phyloP scores from a whole-genome alignment of 92 coral and sea anemone genomes.

The Bergia puertoricense region DNA sequence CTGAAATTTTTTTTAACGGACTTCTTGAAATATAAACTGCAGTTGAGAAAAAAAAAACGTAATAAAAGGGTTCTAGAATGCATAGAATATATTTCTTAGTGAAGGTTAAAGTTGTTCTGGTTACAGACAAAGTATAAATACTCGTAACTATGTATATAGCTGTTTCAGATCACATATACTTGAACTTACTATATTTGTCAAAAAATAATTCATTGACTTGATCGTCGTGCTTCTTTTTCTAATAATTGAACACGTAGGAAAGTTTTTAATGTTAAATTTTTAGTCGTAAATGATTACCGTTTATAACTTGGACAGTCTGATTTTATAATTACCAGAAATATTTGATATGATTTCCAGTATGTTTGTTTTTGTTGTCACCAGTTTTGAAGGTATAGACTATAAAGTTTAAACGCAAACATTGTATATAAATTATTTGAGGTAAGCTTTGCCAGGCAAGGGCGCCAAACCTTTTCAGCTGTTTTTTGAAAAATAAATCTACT shows the following conservation, averaged over 20 bases:
- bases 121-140: background rate
- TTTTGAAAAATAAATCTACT: background rate
- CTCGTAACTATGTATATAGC: background rate
- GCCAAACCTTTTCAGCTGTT: background rate
- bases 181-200: background rate
- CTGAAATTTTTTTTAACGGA: background rate
- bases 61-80: background rate
- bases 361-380: slow-evolving; percentile 7
- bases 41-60: background rate
- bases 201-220: background rate
- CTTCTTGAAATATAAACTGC: background rate
- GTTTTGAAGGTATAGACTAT: background rate
- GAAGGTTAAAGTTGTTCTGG: background rate
- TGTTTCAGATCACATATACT: background rate
- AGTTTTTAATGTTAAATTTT: background rate
- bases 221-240: background rate
- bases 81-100: background rate
- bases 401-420: background rate
- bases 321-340: background rate
- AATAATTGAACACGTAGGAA: background rate
- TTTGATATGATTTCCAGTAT: background rate
- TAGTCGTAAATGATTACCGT: no score
- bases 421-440: background rate
- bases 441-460: background rate
- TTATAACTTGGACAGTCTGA: background rate